Evolutionary conservation across 2,113 vertebrate genomes (phyloP), one percentile per base, ranked within the genome.

Genomic region (Pelvicachromis taeniatus): DNA sequence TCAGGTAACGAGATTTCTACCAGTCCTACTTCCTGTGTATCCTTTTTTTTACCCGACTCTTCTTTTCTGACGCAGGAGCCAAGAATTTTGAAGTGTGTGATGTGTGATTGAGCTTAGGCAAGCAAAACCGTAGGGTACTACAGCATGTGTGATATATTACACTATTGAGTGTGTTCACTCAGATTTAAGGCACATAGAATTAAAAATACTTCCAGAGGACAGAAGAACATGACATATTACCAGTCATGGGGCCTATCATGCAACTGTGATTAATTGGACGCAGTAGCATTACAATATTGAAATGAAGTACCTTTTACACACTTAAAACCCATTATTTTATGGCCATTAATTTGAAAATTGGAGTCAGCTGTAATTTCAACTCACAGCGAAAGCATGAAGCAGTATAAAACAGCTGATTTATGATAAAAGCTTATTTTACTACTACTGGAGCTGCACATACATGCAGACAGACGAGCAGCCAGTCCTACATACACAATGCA

Each of bases 361-460:
- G 85, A 93, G 88, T 77, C 87, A 53, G 89, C 77, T 82, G 70
- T 90, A 87, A 87, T 91, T 90, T 77, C 21, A 84, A 48, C 56
- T 88, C 13, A 35, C 17, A 85, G 85, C 23, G 89, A 86, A 87
- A 73, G 83, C 52, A 84, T 9, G 75, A 61, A 79, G 83, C 65
- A 70, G 58, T 78, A 78, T 82, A 89, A 94, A 92, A 88, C 12
- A 12, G 80, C 53, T 59, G 90, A 95, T 94, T 93, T 89, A 93
- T 83, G 84, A 83, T 92, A 88, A 94, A 92, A 92, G 94, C 88
- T 93, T 93, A 80, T 94, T 94, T 95, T 87, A 93, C 81, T 85
- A 85, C 81, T 29, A 23, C 52, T 58, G 52, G 53, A 78, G 40
- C 42, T 68, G 65, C 68, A 82, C 79, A 61, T 50, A 40, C 80